Evolutionary conservation across 2,797 vertebrate genomes (phyloP).

Genomic region (Molossus molossus): DNA sequence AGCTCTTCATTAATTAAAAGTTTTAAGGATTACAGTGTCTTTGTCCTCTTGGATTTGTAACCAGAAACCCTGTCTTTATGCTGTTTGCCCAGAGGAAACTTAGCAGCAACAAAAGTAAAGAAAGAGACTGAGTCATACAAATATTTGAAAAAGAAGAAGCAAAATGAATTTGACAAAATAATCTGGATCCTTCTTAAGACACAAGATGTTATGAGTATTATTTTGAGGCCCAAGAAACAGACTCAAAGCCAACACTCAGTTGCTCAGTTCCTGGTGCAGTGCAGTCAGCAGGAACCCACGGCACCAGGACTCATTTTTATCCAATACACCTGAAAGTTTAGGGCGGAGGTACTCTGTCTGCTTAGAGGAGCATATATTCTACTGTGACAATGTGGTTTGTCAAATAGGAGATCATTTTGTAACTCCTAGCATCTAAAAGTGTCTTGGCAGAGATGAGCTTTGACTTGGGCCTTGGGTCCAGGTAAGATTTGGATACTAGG

Average conservation of each 20-base stretch:
- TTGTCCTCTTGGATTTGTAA: not conserved
- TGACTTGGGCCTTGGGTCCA: not conserved
- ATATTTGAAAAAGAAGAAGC: not conserved
- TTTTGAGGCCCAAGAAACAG: not conserved
- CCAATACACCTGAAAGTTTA: not conserved
- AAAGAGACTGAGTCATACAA: not conserved
- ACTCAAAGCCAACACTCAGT: not conserved
- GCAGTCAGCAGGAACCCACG: too few species aligned
- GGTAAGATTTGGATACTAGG: not conserved
- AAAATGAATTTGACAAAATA: not conserved
- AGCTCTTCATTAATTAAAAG: not conserved
- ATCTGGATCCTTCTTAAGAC: not conserved
- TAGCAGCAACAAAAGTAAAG: not conserved
- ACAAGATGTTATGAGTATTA: not conserved
- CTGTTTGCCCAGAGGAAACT: not conserved
- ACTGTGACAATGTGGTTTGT: not conserved
- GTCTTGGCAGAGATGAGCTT: not conserved
- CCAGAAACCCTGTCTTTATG: not conserved
- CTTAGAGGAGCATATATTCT: not conserved
- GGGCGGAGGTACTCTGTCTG: not conserved
- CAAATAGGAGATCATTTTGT: not conserved
- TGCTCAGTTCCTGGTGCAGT: too few species aligned
- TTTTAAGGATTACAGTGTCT: not conserved
- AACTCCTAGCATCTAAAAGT: not conserved
- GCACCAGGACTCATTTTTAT: accelerated